These are phyloP conservation scores for Fragum whitleyi DNA, from an alignment of 2,888 invertebrate genomes.

Conservation along the genomic window DNA sequence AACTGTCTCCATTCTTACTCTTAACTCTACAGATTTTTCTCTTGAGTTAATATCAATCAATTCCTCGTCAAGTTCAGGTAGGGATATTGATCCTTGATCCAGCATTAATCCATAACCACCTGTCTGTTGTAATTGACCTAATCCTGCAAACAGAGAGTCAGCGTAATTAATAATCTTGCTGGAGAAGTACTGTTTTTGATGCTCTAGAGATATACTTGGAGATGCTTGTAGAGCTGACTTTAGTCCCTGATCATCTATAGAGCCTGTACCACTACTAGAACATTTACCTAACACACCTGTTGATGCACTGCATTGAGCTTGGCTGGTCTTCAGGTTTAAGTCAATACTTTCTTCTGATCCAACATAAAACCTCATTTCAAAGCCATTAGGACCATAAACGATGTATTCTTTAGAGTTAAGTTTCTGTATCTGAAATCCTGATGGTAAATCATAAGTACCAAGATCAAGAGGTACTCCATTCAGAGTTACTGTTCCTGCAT, in stretches of 20 bases:
- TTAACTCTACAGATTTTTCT: slow-evolving; percentile 44
- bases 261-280: slow-evolving; percentile 19
- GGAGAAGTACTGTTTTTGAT: slow-evolving; percentile 30
- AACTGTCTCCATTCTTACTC: slow-evolving; percentile 38
- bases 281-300: slow-evolving; percentile 49
- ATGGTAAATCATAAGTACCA: slow-evolving; percentile 27
- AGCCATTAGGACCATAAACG: slow-evolving; percentile 40
- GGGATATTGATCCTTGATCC: slow-evolving; percentile 25
- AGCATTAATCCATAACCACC: slow-evolving; percentile 44
- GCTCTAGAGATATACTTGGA: slow-evolving; percentile 12
- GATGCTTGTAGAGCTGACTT: slow-evolving; percentile 27
- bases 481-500: slow-evolving; percentile 36
- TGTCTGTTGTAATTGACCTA: slow-evolving; percentile 35
- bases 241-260: slow-evolving; percentile 45
- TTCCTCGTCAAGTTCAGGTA: slow-evolving; percentile 47
- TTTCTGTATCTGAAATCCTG: slow-evolving; percentile 25
- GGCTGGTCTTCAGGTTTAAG: slow-evolving; percentile 24
- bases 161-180: slow-evolving; percentile 30
- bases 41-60: slow-evolving; percentile 26
- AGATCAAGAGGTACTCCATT: slow-evolving; percentile 36
- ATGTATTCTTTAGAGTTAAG: slow-evolving; percentile 7
- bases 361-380: slow-evolving; percentile 20
- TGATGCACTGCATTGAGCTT: slow-evolving; percentile 33
- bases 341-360: slow-evolving; percentile 12
- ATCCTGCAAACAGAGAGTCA: slow-evolving; percentile 30